A percentile compares a stretch with the other conserved stretches of the same genome.
phyloP scores from a whole-genome alignment of 1,140 invertebrate species.

The Gerris buenoi region DNA sequence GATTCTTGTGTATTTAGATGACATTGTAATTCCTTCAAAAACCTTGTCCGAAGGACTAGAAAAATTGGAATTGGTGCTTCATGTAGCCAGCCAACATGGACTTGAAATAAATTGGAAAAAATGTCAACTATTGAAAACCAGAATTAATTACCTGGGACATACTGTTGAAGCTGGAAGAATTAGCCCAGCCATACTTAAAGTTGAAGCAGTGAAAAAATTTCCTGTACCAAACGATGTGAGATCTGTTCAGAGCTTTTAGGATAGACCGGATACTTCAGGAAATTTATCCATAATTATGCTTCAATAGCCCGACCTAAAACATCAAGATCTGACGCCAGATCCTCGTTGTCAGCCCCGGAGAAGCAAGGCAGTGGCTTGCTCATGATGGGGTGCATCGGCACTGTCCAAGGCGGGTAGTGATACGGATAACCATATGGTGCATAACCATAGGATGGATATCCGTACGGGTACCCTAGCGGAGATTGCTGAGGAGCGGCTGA shows the following conservation, averaged over 20 bases:
- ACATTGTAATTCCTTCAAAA: slow-evolving; percentile 29
- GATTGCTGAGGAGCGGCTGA: slow-evolving; percentile 25
- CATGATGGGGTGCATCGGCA: too few species aligned
- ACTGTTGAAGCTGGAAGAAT: not conserved
- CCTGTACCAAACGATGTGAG: not conserved
- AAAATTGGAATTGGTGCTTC: not conserved
- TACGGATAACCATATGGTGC: not conserved
- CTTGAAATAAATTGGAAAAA: not conserved
- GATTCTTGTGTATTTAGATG: slow-evolving; percentile 31
- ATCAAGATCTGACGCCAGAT: slow-evolving; percentile 10
- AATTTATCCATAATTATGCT: not conserved
- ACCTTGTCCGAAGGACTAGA: slow-evolving; percentile 24
- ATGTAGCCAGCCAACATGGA: not conserved
- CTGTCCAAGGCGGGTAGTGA: too few species aligned
- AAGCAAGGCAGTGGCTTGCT: too few species aligned
- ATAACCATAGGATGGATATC: slow-evolving; percentile 15
- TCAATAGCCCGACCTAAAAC: slow-evolving; percentile 11
- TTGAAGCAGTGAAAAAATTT: not conserved
- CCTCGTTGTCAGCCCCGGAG: slow-evolving; percentile 4
- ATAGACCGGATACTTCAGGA: not conserved
- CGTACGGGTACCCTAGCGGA: slow-evolving; percentile 19
- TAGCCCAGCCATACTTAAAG: not conserved
- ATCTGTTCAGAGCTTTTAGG: not conserved
- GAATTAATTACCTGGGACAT: not conserved
- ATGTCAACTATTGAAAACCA: not conserved